Evolutionary conservation across 2,888 invertebrate species (phyloP), one percentile per base, ranked within the genome.

Genomic region (Orthosia incerta): DNA sequence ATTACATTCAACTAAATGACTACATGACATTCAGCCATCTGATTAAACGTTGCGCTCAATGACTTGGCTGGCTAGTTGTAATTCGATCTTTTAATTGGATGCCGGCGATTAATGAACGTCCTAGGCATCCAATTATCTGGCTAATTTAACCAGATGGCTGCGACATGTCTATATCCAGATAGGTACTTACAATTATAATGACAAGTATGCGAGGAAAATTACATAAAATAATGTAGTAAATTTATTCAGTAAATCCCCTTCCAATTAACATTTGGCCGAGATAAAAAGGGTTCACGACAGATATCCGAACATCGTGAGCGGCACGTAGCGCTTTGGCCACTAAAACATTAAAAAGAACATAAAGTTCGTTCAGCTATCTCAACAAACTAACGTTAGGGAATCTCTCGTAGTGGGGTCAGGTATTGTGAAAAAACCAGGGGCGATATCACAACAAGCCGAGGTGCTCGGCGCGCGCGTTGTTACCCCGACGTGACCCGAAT

Each of bases 371-470:
- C 88, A 90, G 90, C 89, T 90, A 91, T 91, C 89, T 89, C 88
- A 85, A 89, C 88, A 87, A 90, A 89, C 89, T 88, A 92, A 91
- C 91, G 92, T 92, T 91, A 91, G 89, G 91, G 93, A 94, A 94
- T 93, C 94, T 93, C 92, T 92, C 90, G 86, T 88, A 91, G 89
- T 90, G 87, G 90, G 94, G 93, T 95, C 95, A 94, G 95, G 94
- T 94, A 94, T 94, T 94, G 93, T 92, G 92, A 92, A 94, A 95
- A 95, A 94, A 93, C 91, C 90, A 89, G 85, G 89, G 91, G 90
- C 91, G 94, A 94, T 95, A 95, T 95, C 95, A 95, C 95, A 95
- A 95, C 95, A 95, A 95, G 94, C 94, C 93, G 91, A 92, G 94
- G 93, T 94, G 92, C 91, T 92, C 91, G 91, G 91, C 92, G 93